Evolutionary conservation across 2,113 vertebrate genomes (phyloP).

Genomic region (Tympanuchus pallidicinctus): DNA sequence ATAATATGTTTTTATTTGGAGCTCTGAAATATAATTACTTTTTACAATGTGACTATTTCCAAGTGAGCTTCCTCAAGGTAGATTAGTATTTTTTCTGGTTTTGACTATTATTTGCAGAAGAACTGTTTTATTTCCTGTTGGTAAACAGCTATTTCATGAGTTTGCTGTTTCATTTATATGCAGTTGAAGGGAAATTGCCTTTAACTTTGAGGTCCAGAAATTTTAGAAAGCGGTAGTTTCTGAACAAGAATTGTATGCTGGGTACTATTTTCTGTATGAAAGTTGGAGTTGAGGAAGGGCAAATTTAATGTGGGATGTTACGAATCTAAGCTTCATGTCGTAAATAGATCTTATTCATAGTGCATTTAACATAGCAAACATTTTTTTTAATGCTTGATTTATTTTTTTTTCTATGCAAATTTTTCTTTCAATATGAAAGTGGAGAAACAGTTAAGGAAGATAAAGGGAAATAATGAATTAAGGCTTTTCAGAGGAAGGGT

Average conservation of each 20-base stretch:
- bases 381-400: not conserved
- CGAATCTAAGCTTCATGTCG: not conserved
- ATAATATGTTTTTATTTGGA: not conserved
- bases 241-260: not conserved
- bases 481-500: not conserved
- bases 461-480: not conserved
- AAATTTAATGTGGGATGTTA: not conserved
- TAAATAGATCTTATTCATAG: not conserved
- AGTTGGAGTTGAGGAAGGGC: accelerated
- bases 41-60: not conserved
- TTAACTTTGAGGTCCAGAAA: not conserved
- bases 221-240: not conserved
- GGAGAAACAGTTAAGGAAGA: not conserved
- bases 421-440: accelerated
- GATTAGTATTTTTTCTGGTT: not conserved
- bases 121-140: not conserved
- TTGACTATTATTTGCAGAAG: not conserved
- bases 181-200: not conserved
- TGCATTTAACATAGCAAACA: not conserved
- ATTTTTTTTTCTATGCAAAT: not conserved
- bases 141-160: not conserved
- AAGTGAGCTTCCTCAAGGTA: not conserved
- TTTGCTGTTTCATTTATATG: not conserved
- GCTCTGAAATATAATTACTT: not conserved
- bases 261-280: not conserved